phyloP scores from a whole-genome alignment of 1,140 invertebrate genomes.

The Ditylenchus dipsaci region DNA sequence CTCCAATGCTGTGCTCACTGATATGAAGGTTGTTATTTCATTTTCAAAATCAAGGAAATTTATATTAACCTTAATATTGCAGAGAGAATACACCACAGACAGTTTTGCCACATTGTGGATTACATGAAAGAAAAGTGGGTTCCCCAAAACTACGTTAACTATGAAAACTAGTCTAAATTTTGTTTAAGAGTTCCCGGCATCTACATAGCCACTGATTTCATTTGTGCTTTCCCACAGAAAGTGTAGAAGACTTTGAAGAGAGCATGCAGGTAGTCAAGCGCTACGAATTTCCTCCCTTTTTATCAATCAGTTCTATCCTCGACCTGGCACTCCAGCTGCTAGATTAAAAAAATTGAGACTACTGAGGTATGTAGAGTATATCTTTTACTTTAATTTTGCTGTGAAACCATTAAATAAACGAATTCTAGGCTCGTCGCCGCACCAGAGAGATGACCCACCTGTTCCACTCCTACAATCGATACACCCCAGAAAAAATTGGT shows the following conservation, averaged over 20 bases:
- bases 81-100: slow-evolving; percentile 79
- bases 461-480: slow-evolving; percentile 84
- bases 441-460: slow-evolving; percentile 82
- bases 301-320: slow-evolving; percentile 87
- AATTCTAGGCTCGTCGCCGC: slow-evolving; percentile 72
- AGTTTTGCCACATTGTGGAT: slow-evolving; percentile 84
- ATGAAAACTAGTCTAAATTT: background rate
- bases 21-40: slow-evolving; percentile 72
- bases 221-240: slow-evolving; percentile 98
- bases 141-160: background rate
- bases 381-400: background rate
- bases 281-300: slow-evolving; percentile 86
- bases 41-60: background rate
- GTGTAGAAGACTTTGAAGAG: slow-evolving; percentile 79
- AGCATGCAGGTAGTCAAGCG: slow-evolving; percentile 78
- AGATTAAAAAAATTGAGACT: slow-evolving; percentile 74
- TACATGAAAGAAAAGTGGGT: slow-evolving; percentile 70
- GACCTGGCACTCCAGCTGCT: slow-evolving; percentile 89
- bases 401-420: background rate
- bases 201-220: slow-evolving; percentile 94
- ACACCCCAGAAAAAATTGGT: slow-evolving; percentile 70
- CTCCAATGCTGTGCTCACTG: slow-evolving; percentile 81
- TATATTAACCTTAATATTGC: too few species aligned
- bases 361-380: slow-evolving; percentile 64
- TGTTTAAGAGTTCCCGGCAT: slow-evolving; percentile 71